Conservation (phyloP, 2,888 invertebrate genomes). For the Galeopsomyia nigrocyanea region DNA sequence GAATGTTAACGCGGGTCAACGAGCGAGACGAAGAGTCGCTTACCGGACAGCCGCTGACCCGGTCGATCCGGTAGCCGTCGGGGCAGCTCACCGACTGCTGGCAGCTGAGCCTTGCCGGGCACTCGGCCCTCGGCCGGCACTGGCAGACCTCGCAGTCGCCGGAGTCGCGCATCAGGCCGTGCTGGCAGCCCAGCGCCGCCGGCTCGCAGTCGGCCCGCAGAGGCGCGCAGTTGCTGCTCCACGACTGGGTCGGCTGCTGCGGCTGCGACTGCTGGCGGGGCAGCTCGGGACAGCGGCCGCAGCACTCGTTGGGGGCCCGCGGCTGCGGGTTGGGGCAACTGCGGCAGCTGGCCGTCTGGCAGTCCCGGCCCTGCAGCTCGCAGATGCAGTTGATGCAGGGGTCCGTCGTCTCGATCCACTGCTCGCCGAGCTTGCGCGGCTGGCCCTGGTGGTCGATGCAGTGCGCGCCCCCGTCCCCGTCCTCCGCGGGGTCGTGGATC, state of each 20-base stretch:
- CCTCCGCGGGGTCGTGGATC: conserved; percentile 23
- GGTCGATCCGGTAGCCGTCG: conserved; percentile 61
- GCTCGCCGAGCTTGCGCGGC: conserved; percentile 51
- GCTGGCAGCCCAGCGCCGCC: conserved; percentile 58
- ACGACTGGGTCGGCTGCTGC: background rate
- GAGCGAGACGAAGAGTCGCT: too few species aligned
- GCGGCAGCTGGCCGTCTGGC: conserved; percentile 54
- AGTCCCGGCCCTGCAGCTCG: conserved; percentile 55
- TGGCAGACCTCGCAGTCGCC: conserved; percentile 62
- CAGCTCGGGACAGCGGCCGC: conserved; percentile 59
- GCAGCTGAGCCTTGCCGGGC: conserved; percentile 56
- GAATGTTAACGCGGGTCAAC: too few species aligned
- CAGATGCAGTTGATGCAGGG: conserved; percentile 62
- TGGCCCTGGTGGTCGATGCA: conserved; percentile 52
- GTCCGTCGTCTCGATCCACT: conserved; percentile 54
- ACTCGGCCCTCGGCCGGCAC: conserved; percentile 58
- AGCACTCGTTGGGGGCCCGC: conserved; percentile 50
- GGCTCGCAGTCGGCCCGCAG: conserved; percentile 59
- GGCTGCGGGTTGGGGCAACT: conserved; percentile 50
- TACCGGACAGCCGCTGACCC: conserved; percentile 60
- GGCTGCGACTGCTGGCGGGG: conserved; percentile 50
- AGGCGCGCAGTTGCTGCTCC: conserved; percentile 53
- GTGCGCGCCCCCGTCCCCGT: background rate
- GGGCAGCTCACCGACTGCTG: conserved; percentile 60
- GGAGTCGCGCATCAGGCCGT: conserved; percentile 61